Conservation (phyloP, 2,888 invertebrate species). For the Scaptomyza tumidula region DNA sequence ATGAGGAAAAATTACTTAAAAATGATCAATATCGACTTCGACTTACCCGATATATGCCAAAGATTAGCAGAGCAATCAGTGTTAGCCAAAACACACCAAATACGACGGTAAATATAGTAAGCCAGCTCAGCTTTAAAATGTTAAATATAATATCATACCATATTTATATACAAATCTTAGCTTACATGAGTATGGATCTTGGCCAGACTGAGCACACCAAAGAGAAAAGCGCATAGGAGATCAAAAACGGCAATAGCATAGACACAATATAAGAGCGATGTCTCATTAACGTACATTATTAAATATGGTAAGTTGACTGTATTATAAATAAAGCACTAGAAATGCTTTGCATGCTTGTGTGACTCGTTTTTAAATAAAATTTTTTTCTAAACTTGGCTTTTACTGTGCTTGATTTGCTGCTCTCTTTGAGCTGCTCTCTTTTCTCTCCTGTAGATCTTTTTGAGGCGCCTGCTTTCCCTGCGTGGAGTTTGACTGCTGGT, state of each 20-base stretch:
- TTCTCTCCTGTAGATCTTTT: slow-evolving; percentile 22
- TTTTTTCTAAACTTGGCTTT: slow-evolving; percentile 22
- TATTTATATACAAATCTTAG: too few species aligned
- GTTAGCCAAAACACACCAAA: slow-evolving; percentile 68
- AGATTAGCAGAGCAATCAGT: slow-evolving; percentile 47
- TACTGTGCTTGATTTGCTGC: slow-evolving; percentile 19
- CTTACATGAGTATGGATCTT: slow-evolving; percentile 53
- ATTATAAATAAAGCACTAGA: background rate
- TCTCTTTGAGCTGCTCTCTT: slow-evolving; percentile 33
- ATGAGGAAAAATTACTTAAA: background rate
- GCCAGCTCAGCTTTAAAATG: slow-evolving; percentile 59
- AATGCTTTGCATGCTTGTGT: slow-evolving; percentile 35
- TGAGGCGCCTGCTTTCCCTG: slow-evolving; percentile 36
- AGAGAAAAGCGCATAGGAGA: slow-evolving; percentile 55
- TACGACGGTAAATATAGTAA: slow-evolving; percentile 53
- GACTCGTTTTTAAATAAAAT: background rate
- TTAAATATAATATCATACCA: background rate
- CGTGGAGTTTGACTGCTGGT: slow-evolving; percentile 7
- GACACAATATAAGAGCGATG: slow-evolving; percentile 44
- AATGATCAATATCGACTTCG: background rate
- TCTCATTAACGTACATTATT: slow-evolving; percentile 23
- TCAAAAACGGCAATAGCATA: slow-evolving; percentile 64
- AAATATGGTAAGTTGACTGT: background rate
- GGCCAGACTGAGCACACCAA: slow-evolving; percentile 40
- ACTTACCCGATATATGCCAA: slow-evolving; percentile 58